Evolutionary conservation across 1,140 invertebrate species (phyloP), one percentile per base, ranked within the genome.

Genomic region (Cephus cinctus): DNA sequence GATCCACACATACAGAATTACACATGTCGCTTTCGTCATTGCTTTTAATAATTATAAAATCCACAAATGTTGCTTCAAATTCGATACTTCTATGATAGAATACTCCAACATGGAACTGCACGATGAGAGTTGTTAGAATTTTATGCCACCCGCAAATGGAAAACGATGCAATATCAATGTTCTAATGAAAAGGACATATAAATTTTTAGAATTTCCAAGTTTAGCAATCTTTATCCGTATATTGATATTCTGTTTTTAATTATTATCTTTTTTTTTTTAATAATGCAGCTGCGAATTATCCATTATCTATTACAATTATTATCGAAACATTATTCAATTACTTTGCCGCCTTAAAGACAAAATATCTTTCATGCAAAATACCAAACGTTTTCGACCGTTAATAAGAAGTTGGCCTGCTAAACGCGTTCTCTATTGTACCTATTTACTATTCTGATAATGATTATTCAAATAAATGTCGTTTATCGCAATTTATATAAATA

Each of bases 401-500:
- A 56, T 46, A 45, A 35, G 52, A 58, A 64, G 47, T 59, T 67
- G 55, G 54, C 54, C 59, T 63, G 56, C 56, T 69, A 54, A 62
- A 66, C 60, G 43, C 57, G 51, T 69, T 68, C 65, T 65, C 54
- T 63, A 67, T 67, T 72, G 60, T 72, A 72, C 63, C 61, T 59
- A 65, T 62, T 62, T 55, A 59, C 50, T 53, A 68, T 65, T 63
- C 65, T 59, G 43, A 64, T 64, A 43, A 57, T 56, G 52, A 63
- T 57, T 67, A 68, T 61, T 66, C 61, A 60, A 72, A 70, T 70
- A 70, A 70, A 71, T 59, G 63, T 67, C 58, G 52, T 67, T 67
- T 66, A 66, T 56, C 45, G 63, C 59, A 64, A 39, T 49, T 21
- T 45, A 9, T 45, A n/a, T n/a, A n/a, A n/a, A n/a, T n/a, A n/a